Conservation (phyloP, 2,113 vertebrate species). For the Pardalotus punctatus region DNA sequence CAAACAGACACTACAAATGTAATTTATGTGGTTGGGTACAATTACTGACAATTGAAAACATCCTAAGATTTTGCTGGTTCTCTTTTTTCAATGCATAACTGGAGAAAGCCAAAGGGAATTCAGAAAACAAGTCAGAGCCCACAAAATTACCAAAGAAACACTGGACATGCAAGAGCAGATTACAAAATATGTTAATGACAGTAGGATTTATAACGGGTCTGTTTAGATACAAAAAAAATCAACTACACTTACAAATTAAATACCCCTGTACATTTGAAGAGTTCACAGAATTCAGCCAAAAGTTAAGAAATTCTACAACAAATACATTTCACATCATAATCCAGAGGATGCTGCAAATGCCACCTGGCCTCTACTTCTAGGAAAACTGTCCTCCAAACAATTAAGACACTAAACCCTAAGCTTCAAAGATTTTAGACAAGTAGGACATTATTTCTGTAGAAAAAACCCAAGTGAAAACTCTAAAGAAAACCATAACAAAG, state of each 20-base stretch:
- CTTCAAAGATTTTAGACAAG: not conserved
- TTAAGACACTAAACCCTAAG: not conserved
- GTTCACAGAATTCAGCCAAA: not conserved
- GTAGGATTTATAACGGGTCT: not conserved
- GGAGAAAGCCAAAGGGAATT: not conserved
- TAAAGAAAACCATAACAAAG: not conserved
- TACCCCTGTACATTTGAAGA: not conserved
- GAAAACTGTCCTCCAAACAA: not conserved
- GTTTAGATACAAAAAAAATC: not conserved
- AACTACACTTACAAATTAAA: not conserved
- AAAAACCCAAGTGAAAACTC: not conserved
- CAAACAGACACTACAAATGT: not conserved
- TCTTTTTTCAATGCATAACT: not conserved
- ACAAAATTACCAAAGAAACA: not conserved
- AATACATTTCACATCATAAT: not conserved
- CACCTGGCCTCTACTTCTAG: accelerated
- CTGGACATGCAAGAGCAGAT: not conserved
- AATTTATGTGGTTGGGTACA: not conserved
- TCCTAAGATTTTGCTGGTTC: not conserved
- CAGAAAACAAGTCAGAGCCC: not conserved
- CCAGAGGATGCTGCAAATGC: not conserved
- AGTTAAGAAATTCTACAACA: not conserved
- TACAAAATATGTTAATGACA: not conserved
- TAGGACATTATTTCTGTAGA: not conserved
- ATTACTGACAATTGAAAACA: not conserved